Evolutionary conservation across 2,113 vertebrate species (phyloP).

Genomic region (Callochromis pleurospilus): DNA sequence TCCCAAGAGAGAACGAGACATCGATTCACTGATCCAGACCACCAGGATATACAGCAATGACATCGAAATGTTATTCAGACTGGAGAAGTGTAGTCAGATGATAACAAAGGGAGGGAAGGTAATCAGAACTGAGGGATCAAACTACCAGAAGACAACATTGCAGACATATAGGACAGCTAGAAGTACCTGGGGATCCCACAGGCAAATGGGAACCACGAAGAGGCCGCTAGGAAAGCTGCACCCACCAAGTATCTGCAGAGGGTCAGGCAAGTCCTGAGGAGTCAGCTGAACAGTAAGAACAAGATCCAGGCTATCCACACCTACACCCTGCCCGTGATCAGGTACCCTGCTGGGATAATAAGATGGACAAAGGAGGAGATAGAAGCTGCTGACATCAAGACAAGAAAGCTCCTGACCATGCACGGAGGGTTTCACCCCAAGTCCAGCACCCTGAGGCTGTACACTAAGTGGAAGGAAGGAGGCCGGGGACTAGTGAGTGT

Average conservation of each 20-base stretch:
- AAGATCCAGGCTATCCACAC: background rate
- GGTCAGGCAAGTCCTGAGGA: background rate
- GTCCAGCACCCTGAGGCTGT: background rate
- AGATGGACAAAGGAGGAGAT: background rate
- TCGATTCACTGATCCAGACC: background rate
- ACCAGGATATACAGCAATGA: background rate
- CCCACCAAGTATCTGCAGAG: background rate
- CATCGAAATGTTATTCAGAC: background rate
- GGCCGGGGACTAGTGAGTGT: fast-evolving
- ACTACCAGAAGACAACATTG: background rate
- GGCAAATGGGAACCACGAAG: background rate
- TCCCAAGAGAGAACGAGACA: background rate
- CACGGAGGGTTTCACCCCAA: background rate
- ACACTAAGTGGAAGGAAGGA: fast-evolving
- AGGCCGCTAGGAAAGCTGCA: background rate
- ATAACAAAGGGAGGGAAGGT: background rate
- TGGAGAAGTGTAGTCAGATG: background rate
- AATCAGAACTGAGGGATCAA: background rate
- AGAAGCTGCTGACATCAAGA: background rate
- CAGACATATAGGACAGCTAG: background rate
- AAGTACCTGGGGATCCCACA: background rate
- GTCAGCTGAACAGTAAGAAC: background rate
- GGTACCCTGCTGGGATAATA: background rate
- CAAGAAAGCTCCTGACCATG: background rate
- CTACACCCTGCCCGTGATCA: background rate